These are phyloP conservation scores for Strix aluco DNA, from an alignment of 2,113 vertebrate species.

Conservation along the genomic window DNA sequence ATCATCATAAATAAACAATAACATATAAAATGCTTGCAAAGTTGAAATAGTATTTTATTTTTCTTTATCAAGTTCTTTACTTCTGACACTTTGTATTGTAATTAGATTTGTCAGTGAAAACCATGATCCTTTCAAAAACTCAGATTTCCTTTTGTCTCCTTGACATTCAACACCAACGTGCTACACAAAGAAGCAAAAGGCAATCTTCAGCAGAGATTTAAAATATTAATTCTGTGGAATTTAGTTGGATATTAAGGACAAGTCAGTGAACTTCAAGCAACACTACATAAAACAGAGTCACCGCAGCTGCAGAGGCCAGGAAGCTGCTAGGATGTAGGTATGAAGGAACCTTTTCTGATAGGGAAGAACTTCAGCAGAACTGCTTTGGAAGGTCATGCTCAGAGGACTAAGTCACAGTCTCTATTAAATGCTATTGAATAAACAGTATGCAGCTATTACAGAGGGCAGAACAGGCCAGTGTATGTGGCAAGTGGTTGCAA, in stretches of 20 bases:
- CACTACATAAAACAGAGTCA: not conserved
- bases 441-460: not conserved
- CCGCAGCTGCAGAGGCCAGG: not conserved
- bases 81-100: not conserved
- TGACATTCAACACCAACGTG: not conserved
- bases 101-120: not conserved
- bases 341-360: not conserved
- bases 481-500: not conserved
- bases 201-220: not conserved
- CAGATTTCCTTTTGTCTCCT: not conserved
- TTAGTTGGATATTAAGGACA: not conserved
- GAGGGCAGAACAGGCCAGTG: not conserved
- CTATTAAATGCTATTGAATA: not conserved
- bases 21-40: not conserved
- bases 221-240: not conserved
- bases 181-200: not conserved
- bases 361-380: not conserved
- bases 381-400: not conserved
- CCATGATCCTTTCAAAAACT: not conserved
- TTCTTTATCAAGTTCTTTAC: not conserved
- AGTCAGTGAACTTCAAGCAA: not conserved
- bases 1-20: not conserved
- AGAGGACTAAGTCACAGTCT: not conserved
- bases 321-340: not conserved
- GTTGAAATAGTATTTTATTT: not conserved